These are phyloP conservation scores for Sturnus vulgaris DNA, from an alignment of 2,113 vertebrate species.

Conservation along the genomic window DNA sequence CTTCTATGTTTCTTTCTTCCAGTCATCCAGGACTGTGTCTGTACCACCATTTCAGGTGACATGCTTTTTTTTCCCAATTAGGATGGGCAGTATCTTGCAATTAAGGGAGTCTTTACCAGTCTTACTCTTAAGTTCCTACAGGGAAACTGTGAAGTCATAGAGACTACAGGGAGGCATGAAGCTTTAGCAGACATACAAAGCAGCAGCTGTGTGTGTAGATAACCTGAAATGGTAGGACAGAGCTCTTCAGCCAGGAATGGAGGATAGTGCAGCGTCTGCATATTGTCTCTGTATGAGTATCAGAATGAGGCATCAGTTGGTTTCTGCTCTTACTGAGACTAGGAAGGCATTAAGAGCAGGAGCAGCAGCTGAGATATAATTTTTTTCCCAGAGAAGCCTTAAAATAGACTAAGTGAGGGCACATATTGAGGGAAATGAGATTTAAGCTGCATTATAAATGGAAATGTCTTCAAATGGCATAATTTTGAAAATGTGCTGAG, in stretches of 20 bases:
- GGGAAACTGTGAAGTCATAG: not conserved
- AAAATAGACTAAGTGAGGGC: constrained; percentile 37
- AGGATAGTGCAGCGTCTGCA: not conserved
- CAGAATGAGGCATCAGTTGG: not conserved
- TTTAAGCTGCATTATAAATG: constrained; percentile 58
- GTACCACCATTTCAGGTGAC: not conserved
- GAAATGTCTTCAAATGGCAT: constrained; percentile 34
- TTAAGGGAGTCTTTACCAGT: not conserved
- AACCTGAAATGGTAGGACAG: not conserved
- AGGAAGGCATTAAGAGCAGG: constrained; percentile 17
- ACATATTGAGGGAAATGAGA: constrained; percentile 52
- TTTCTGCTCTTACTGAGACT: constrained; percentile 1
- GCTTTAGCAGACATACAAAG: not conserved
- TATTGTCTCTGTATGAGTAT: not conserved
- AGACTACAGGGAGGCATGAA: not conserved
- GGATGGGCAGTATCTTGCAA: not conserved
- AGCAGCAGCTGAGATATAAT: not conserved
- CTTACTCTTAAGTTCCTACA: not conserved
- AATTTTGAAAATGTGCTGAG: constrained; percentile 49
- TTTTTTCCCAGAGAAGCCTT: not conserved
- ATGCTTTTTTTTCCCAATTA: not conserved
- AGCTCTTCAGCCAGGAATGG: not conserved
- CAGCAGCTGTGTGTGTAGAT: not conserved
- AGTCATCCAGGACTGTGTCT: not conserved
- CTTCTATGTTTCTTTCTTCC: not conserved